These are phyloP conservation scores for Brachycybe producta DNA, from an alignment of 2,888 invertebrate genomes.

Conservation along the genomic window DNA sequence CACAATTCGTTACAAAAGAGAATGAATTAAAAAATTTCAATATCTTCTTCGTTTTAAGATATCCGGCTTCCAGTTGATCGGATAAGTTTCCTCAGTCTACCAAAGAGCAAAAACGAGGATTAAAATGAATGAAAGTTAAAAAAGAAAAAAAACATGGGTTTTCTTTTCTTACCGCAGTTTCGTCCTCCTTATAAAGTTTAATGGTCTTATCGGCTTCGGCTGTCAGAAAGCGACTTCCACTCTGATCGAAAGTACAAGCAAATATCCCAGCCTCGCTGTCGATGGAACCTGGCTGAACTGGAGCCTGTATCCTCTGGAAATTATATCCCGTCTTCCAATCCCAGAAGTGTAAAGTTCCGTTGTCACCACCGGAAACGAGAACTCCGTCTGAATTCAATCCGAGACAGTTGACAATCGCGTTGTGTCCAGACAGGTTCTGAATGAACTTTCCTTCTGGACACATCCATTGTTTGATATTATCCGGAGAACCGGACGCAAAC, in stretches of 20 bases:
- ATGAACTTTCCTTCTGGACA: constrained; percentile 95
- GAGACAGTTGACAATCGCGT: constrained; percentile 92
- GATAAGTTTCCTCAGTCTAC: constrained; percentile 83
- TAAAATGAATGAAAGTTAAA: constrained; percentile 14
- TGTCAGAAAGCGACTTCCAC: constrained; percentile 87
- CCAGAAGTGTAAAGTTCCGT: constrained; percentile 94
- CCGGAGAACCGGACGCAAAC: constrained; percentile 95
- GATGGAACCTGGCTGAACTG: constrained; percentile 97
- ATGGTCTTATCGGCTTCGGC: constrained; percentile 98
- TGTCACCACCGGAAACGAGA: constrained; percentile 91
- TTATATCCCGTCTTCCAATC: constrained; percentile 99
- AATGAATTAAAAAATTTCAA: too few relatives aligned
- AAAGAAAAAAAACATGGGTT: too few relatives aligned
- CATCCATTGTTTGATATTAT: constrained; percentile 98
- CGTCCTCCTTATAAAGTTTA: constrained; percentile 96
- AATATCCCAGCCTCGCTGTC: constrained; percentile 98
- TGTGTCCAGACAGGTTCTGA: constrained; percentile 92
- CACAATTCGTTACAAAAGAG: too few relatives aligned
- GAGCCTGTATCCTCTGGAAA: constrained; percentile 78
- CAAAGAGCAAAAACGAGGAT: constrained; percentile 21
- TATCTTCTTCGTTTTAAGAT: constrained; percentile 84
- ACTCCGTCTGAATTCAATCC: constrained; percentile 91
- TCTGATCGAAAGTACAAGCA: constrained; percentile 85
- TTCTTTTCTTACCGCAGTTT: constrained; percentile 61
- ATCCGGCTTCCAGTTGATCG: constrained; percentile 94